Percentiles rank a stretch among this genome's conserved stretches.
These are phyloP conservation scores for Tetranychus piercei DNA, from an alignment of 2,888 invertebrate genomes.

Conservation along the genomic window DNA sequence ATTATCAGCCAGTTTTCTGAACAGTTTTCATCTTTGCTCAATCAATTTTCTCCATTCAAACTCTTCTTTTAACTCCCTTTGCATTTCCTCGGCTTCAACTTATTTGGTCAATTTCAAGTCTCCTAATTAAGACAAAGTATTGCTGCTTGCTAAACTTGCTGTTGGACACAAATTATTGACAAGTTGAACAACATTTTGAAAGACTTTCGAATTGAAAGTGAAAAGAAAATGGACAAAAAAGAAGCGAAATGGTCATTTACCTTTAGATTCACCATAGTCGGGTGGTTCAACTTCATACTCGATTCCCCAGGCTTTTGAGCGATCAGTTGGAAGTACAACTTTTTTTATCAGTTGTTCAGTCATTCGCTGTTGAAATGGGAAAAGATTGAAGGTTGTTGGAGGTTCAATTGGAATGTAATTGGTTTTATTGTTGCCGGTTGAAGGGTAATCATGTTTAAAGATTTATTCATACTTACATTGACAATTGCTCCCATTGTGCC, in stretches of 20 bases:
- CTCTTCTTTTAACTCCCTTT: no score
- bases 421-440: neutral
- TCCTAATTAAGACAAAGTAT: no score
- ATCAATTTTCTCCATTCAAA: neutral
- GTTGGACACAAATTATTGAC: no score
- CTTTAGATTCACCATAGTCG: constrained; percentile 26
- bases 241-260: neutral
- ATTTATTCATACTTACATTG: constrained; percentile 24
- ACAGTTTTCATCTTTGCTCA: neutral
- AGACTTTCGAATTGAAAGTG: no score
- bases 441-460: no score
- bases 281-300: constrained; percentile 28
- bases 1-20: no score
- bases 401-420: neutral
- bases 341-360: constrained; percentile 27
- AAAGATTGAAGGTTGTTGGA: no score
- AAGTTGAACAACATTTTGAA: neutral
- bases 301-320: constrained; percentile 27
- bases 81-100: neutral
- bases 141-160: no score
- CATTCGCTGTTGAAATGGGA: constrained; percentile 25
- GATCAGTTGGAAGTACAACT: constrained; percentile 27
- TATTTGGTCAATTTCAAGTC: neutral
- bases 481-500: constrained; percentile 29
- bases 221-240: no score